phyloP scores from a whole-genome alignment of 1,140 invertebrate genomes.

The Manduca sexta region DNA sequence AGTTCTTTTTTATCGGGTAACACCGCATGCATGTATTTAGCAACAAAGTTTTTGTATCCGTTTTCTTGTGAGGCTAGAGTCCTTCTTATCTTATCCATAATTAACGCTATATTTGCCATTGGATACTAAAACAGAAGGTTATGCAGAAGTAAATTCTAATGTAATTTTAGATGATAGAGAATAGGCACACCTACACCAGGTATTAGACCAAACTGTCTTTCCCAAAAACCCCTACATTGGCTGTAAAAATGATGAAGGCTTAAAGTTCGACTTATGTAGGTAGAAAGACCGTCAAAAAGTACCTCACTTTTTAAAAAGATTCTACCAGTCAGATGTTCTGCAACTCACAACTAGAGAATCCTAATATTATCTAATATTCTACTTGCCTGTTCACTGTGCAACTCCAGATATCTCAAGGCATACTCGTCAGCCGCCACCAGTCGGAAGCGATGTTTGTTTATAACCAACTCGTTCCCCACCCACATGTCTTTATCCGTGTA shows the following conservation, averaged over 20 bases:
- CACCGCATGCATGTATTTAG: conserved; percentile 76
- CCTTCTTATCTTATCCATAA: conserved; percentile 80
- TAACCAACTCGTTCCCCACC: conserved; percentile 82
- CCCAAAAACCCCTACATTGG: too few species aligned
- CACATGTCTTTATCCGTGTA: conserved; percentile 86
- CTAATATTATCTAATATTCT: neutral
- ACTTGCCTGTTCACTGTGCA: conserved; percentile 80
- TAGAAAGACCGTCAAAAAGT: too few species aligned
- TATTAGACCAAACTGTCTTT: too few species aligned
- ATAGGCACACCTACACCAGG: neutral
- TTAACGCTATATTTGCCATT: conserved; percentile 78
- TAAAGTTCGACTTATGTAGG: too few species aligned
- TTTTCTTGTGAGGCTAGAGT: conserved; percentile 71
- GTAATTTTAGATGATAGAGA: too few species aligned
- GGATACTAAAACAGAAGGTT: conserved; percentile 77
- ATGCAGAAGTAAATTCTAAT: too few species aligned
- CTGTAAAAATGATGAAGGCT: too few species aligned
- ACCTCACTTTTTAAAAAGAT: too few species aligned
- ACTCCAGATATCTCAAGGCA: conserved; percentile 89
- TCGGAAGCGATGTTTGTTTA: conserved; percentile 86
- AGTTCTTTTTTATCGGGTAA: conserved; percentile 51
- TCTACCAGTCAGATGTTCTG: too few species aligned
- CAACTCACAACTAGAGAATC: conserved; percentile 2
- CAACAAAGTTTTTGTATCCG: conserved; percentile 83
- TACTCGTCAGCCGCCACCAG: conserved; percentile 89